Conservation (phyloP, 2,113 vertebrate species). For the Gavialis gangeticus region DNA sequence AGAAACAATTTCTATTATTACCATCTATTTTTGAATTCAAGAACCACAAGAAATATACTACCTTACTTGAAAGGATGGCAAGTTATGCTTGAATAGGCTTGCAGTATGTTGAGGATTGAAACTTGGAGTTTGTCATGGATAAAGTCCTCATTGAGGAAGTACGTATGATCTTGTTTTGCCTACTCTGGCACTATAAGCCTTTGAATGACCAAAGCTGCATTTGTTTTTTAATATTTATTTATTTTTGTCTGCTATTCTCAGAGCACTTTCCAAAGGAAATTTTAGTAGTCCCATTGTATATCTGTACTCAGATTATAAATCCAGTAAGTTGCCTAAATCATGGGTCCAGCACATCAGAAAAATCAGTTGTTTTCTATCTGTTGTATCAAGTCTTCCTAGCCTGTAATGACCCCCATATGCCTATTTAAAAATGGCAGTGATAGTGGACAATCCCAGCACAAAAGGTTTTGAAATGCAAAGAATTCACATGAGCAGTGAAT, state of each 20-base stretch:
- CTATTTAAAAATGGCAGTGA: background rate
- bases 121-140: background rate
- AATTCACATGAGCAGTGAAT: background rate
- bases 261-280: background rate
- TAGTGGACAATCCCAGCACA: background rate
- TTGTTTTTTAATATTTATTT: background rate
- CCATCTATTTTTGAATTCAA: background rate
- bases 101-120: background rate
- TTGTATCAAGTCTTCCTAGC: background rate
- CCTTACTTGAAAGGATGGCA: background rate
- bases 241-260: background rate
- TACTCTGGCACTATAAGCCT: background rate
- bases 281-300: background rate
- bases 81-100: background rate
- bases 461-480: background rate
- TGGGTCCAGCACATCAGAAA: background rate
- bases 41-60: background rate
- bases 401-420: background rate
- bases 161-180: background rate
- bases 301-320: background rate
- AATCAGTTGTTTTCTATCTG: background rate
- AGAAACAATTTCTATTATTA: slow-evolving; percentile 10
- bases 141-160: background rate
- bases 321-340: background rate
- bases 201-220: background rate